Evolutionary conservation across 2,797 vertebrate species (phyloP).

Genomic region (Rhinoraja longicauda): DNA sequence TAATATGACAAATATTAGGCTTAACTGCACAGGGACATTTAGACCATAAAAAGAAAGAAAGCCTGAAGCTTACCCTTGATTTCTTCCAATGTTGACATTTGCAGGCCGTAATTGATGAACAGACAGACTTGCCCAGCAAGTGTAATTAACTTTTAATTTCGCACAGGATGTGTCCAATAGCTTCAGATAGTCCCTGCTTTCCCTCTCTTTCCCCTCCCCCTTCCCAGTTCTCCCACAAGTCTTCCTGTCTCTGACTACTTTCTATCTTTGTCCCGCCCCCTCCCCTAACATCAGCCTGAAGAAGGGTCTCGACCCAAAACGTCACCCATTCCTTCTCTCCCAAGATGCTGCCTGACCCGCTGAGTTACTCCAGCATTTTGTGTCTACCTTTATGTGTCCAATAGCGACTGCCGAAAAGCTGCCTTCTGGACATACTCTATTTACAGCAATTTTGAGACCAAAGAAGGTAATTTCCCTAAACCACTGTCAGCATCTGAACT

Average conservation of each 20-base stretch:
- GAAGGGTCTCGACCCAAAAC: too few relatives aligned
- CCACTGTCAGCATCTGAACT: background rate
- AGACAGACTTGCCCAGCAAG: background rate
- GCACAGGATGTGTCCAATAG: background rate
- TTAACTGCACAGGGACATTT: background rate
- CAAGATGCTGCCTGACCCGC: too few relatives aligned
- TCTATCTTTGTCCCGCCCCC: too few relatives aligned
- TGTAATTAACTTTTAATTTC: background rate
- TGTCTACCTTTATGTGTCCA: too few relatives aligned
- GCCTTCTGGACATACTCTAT: background rate
- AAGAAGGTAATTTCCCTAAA: background rate
- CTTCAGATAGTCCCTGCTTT: too few relatives aligned
- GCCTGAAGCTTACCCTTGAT: background rate
- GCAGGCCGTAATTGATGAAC: background rate
- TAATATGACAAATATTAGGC: background rate
- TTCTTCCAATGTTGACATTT: background rate
- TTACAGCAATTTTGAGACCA: background rate
- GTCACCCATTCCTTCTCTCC: too few relatives aligned
- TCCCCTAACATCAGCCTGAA: too few relatives aligned
- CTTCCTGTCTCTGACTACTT: too few relatives aligned
- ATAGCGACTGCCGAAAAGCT: background rate
- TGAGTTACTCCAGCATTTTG: too few relatives aligned
- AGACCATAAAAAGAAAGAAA: background rate
- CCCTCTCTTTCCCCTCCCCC: too few relatives aligned
- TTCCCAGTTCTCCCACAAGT: too few relatives aligned